Percentiles rank a stretch among this genome's conserved stretches.
These are phyloP conservation scores for Barypeithes pellucidus DNA, from an alignment of 2,888 invertebrate species.

Conservation along the genomic window DNA sequence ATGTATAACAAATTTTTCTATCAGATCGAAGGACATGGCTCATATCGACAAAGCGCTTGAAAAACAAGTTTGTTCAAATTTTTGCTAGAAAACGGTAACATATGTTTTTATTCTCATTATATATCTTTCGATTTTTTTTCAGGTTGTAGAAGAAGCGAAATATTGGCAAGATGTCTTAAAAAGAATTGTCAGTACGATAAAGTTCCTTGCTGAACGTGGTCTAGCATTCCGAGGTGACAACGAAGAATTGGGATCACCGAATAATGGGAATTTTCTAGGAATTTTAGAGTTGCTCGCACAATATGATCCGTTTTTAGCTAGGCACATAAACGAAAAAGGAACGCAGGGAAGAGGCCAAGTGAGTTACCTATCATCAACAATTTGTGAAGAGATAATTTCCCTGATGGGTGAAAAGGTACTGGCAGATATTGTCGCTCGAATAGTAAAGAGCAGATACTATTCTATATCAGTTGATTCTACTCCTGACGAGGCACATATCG, in stretches of 20 bases:
- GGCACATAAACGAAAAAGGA: background rate
- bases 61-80: too few species aligned
- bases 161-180: conserved; percentile 5
- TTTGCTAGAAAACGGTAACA: too few species aligned
- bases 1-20: background rate
- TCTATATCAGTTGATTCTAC: background rate
- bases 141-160: too few species aligned
- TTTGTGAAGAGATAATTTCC: conserved; percentile 10
- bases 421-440: too few species aligned
- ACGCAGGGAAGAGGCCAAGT: background rate
- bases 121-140: too few species aligned
- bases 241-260: conserved; percentile 49
- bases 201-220: conserved; percentile 1
- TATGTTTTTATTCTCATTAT: too few species aligned
- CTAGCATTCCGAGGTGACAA: conserved; percentile 9
- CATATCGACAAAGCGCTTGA: too few species aligned
- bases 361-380: background rate
- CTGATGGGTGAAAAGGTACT: too few species aligned
- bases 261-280: conserved; percentile 9
- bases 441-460: background rate
- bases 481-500: conserved; percentile 7
- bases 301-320: background rate
- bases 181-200: background rate
- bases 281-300: background rate
- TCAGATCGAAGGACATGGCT: too few species aligned